Conservation (phyloP, 1,140 invertebrate genomes). For the Nasonia giraulti region DNA sequence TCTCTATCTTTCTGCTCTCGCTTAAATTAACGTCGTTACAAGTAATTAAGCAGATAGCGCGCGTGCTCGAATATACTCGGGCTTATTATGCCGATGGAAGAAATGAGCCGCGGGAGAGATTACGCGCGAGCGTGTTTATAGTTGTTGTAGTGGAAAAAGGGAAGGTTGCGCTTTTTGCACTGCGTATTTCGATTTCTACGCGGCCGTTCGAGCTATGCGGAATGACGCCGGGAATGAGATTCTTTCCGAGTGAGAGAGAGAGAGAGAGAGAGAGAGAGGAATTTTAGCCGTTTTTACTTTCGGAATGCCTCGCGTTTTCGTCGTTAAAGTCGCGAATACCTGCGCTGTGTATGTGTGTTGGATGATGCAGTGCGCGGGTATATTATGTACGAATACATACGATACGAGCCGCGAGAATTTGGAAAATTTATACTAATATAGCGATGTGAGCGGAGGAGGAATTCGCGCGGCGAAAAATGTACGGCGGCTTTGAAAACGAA, state of each 20-base stretch:
- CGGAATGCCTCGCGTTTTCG: not conserved
- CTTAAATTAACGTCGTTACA: conserved; percentile 54
- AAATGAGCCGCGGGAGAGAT: not conserved
- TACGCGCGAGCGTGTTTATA: not conserved
- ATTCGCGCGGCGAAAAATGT: not conserved
- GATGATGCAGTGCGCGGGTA: no score
- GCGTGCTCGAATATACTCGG: not conserved
- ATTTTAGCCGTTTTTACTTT: conserved; percentile 8
- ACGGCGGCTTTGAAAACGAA: not conserved
- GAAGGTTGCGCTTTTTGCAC: not conserved
- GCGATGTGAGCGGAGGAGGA: not conserved
- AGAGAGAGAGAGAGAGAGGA: not conserved
- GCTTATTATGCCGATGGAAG: conserved; percentile 17
- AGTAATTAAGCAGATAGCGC: conserved; percentile 51
- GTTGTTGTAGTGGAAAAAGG: not conserved
- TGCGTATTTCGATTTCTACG: no score
- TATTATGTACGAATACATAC: no score
- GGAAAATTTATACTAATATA: conserved; percentile 30
- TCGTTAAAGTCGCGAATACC: not conserved
- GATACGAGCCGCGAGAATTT: not conserved
- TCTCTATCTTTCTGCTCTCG: not conserved
- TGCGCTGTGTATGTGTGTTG: not conserved
- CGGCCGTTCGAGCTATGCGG: not conserved
- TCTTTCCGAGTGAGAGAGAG: not conserved
- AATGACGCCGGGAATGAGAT: not conserved